phyloP scores from a whole-genome alignment of 92 coral and sea anemone species.

The Actinernus sp. region DNA sequence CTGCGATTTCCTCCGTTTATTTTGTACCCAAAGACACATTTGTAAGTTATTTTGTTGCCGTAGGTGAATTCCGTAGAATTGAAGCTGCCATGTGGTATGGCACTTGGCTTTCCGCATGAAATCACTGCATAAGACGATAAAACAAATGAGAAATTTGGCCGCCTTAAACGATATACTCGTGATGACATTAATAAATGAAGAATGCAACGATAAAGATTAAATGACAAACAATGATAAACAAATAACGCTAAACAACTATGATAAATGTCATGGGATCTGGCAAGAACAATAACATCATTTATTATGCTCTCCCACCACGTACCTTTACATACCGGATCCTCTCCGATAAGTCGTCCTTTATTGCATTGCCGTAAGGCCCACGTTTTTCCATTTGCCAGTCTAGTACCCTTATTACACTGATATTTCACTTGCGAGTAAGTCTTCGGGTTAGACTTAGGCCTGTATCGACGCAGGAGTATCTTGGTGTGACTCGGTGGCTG shows the following conservation, averaged over 20 bases:
- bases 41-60: conserved; percentile 18
- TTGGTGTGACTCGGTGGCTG: conserved; percentile 20
- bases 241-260: too few relatives aligned
- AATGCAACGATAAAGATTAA: too few relatives aligned
- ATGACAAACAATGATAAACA: too few relatives aligned
- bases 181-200: too few relatives aligned
- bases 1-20: conserved; percentile 2
- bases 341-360: conserved; percentile 13
- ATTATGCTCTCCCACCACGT: not conserved
- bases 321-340: conserved; percentile 41
- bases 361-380: conserved; percentile 14
- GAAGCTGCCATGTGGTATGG: conserved; percentile 35
- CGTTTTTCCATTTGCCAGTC: conserved; percentile 8
- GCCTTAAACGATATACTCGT: too few relatives aligned
- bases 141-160: not conserved
- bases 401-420: conserved; percentile 33
- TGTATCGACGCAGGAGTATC: not conserved
- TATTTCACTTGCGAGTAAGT: conserved; percentile 44
- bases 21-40: conserved; percentile 45
- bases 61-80: conserved; percentile 22
- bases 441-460: too few relatives aligned
- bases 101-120: conserved; percentile 43
- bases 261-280: too few relatives aligned
- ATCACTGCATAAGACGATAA: not conserved
- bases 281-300: not conserved